These are phyloP conservation scores for Caenorhabditis doughertyi DNA, from an alignment of 2,888 invertebrate species.

Conservation along the genomic window DNA sequence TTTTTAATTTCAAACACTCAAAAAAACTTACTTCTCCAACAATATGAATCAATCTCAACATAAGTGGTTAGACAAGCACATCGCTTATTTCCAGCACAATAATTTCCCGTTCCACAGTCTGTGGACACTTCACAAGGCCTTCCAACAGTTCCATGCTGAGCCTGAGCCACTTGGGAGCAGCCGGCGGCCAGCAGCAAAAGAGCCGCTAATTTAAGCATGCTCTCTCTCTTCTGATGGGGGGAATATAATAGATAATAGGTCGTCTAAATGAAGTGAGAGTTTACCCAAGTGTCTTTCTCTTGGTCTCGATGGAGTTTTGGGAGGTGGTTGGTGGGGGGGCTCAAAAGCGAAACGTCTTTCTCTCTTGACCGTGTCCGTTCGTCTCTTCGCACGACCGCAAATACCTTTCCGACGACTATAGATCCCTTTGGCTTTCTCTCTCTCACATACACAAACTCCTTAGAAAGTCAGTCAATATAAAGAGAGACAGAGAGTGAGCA, in stretches of 20 bases:
- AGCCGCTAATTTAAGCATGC: conserved; percentile 59
- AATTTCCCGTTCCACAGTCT: conserved; percentile 82
- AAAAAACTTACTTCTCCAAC: conserved; percentile 81
- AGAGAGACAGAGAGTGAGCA: conserved; percentile 1
- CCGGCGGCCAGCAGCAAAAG: conserved; percentile 50
- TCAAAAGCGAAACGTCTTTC: background rate
- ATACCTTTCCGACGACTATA: conserved; percentile 38
- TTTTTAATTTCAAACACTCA: background rate
- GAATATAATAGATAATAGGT: background rate
- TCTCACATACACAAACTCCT: background rate
- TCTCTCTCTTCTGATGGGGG: background rate
- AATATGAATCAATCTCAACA: conserved; percentile 82
- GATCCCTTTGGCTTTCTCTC: conserved; percentile 2
- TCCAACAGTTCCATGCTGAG: conserved; percentile 82
- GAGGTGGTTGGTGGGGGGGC: background rate
- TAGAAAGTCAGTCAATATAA: background rate
- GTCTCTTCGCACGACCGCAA: conserved; percentile 57
- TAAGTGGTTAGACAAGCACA: conserved; percentile 83
- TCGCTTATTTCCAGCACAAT: conserved; percentile 82
- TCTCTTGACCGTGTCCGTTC: conserved; percentile 49
- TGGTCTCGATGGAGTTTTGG: background rate
- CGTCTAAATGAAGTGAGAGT: background rate
- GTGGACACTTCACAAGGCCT: conserved; percentile 80
- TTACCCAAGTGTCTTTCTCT: too few relatives aligned
- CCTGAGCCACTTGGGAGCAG: conserved; percentile 27